phyloP scores from a whole-genome alignment of 2,888 invertebrate species.

The Rhingia rostrata region DNA sequence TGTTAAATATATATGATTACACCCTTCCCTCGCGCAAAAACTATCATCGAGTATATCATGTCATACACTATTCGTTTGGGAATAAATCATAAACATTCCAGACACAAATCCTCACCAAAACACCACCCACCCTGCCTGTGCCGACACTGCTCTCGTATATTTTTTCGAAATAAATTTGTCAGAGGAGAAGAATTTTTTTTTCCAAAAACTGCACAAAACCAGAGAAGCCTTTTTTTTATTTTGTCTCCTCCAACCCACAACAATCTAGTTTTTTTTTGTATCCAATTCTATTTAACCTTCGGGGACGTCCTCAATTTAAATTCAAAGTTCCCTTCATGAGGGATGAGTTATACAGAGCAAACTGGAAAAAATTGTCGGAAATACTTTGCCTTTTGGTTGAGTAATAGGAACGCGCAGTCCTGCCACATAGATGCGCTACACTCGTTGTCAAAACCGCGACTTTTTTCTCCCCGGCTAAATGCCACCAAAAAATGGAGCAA shows the following conservation, averaged over 20 bases:
- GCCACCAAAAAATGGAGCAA: conserved; percentile 30
- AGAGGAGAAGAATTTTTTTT: neutral
- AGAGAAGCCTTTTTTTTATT: conserved; percentile 18
- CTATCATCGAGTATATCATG: neutral
- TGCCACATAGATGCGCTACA: conserved; percentile 10
- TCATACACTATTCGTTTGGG: neutral
- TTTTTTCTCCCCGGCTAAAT: conserved; percentile 37
- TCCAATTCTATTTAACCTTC: conserved; percentile 68
- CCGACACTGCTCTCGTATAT: conserved; percentile 20
- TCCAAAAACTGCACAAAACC: conserved; percentile 4
- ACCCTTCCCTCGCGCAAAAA: neutral
- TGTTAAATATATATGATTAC: neutral
- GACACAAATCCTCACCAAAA: conserved; percentile 4
- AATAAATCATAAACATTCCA: conserved; percentile 23
- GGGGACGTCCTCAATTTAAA: conserved; percentile 70
- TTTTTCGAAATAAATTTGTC: conserved; percentile 35
- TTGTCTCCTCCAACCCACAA: conserved; percentile 4
- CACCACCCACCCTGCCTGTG: too few species aligned
- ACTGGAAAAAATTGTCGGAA: conserved; percentile 33
- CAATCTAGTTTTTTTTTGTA: conserved; percentile 50
- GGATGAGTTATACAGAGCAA: conserved; percentile 20
- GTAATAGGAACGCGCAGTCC: conserved; percentile 47
- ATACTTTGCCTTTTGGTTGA: conserved; percentile 63
- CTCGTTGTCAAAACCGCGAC: conserved; percentile 44
- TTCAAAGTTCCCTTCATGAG: conserved; percentile 62